Percentiles rank a stretch among this genome's conserved stretches.
phyloP scores from a whole-genome alignment of 2,797 vertebrate species.

The Coracias cyanogaster region DNA sequence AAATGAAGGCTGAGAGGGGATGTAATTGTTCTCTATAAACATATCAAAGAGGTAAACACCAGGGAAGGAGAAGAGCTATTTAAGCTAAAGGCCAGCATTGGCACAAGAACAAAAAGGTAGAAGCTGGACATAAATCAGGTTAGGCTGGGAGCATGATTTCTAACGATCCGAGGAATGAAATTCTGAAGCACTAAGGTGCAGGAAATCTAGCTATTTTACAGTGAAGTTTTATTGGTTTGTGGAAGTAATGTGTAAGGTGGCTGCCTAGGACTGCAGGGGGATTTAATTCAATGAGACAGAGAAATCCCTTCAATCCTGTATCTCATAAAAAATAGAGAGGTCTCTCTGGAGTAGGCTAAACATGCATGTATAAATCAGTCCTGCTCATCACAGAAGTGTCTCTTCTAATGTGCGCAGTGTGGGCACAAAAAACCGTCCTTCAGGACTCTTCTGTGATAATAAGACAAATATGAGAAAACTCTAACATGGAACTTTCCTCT shows the following conservation, averaged over 20 bases:
- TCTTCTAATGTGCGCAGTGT: not conserved
- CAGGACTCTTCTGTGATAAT: not conserved
- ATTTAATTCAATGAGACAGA: conserved; percentile 36
- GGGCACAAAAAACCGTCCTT: not conserved
- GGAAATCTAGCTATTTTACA: not conserved
- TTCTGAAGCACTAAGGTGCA: not conserved
- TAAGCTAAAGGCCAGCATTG: conserved; percentile 10
- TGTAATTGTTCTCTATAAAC: conserved; percentile 56
- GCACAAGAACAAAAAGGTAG: conserved; percentile 39
- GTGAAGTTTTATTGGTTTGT: not conserved
- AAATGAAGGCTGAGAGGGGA: conserved; percentile 45
- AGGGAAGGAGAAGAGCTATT: conserved; percentile 28
- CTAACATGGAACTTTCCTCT: not conserved
- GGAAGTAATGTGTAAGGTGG: not conserved
- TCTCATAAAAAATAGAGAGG: conserved; percentile 27
- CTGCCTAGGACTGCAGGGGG: not conserved
- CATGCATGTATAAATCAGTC: not conserved
- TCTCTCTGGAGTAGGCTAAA: not conserved
- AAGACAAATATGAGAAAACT: not conserved
- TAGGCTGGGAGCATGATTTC: not conserved
- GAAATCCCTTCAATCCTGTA: conserved; percentile 33
- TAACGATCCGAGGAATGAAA: not conserved
- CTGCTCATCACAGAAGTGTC: not conserved
- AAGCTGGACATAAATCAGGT: conserved; percentile 44
- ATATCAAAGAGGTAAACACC: conserved; percentile 27